A percentile compares a stretch with the other conserved stretches of the same genome.
Evolutionary conservation across 2,888 invertebrate genomes (phyloP).

Genomic region (Andrena minutula): DNA sequence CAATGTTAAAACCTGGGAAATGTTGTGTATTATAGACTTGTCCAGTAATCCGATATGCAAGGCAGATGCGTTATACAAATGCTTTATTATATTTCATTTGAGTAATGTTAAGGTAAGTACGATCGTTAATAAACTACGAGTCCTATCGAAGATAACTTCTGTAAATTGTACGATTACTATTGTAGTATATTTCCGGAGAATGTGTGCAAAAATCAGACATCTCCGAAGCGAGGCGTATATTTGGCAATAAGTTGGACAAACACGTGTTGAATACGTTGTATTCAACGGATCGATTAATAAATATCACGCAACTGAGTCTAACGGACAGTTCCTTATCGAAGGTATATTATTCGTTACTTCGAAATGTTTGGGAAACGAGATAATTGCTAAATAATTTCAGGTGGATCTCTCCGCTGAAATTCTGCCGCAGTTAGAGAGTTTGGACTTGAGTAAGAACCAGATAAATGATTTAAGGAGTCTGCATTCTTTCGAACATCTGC

Average conservation of each 20-base stretch:
- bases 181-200: constrained; percentile 63
- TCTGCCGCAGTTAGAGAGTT: constrained; percentile 69
- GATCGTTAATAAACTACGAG: not conserved
- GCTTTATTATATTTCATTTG: constrained; percentile 65
- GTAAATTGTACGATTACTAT: constrained; percentile 3
- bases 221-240: constrained; percentile 51
- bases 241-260: constrained; percentile 63
- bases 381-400: constrained; percentile 42
- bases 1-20: constrained; percentile 64
- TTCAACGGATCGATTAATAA: constrained; percentile 41
- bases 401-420: constrained; percentile 60
- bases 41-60: constrained; percentile 52
- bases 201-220: constrained; percentile 48
- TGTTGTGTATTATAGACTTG: constrained; percentile 61
- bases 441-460: constrained; percentile 71
- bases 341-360: constrained; percentile 43
- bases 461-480: constrained; percentile 66
- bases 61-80: constrained; percentile 45
- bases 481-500: constrained; percentile 60
- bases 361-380: not conserved
- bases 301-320: constrained; percentile 67
- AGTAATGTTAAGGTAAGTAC: constrained; percentile 52
- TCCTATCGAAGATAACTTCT: not conserved
- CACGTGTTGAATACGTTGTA: constrained; percentile 57
- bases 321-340: constrained; percentile 66